Percentiles rank a stretch among this genome's conserved stretches.
Evolutionary conservation across 2,797 vertebrate genomes (phyloP).

Genomic region (Coregonus ussuriensis): DNA sequence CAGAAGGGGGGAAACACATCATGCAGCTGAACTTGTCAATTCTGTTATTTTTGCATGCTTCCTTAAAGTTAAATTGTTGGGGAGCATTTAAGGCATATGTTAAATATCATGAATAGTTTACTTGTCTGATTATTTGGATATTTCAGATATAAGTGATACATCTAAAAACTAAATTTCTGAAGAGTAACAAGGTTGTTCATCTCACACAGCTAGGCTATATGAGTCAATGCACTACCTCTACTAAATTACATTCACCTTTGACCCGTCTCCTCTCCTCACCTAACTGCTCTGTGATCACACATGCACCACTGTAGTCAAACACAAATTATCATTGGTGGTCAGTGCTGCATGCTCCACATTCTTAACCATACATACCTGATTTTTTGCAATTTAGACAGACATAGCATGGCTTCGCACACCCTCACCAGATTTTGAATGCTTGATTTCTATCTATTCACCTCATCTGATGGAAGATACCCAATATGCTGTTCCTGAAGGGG

Average conservation of each 20-base stretch:
- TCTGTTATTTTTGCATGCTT: conserved; percentile 55
- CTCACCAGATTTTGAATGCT: background rate
- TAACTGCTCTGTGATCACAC: background rate
- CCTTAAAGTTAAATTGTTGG: conserved; percentile 22
- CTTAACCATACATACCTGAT: background rate
- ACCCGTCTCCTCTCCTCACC: background rate
- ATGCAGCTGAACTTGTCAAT: conserved; percentile 77
- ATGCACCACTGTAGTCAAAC: background rate
- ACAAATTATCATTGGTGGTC: background rate
- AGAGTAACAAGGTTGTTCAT: too few relatives aligned
- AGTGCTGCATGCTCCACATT: background rate
- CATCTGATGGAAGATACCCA: background rate
- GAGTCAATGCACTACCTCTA: background rate
- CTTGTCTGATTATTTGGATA: background rate
- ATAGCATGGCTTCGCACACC: background rate
- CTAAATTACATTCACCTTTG: background rate
- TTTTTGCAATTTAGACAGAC: background rate
- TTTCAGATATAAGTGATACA: background rate
- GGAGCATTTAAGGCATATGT: background rate
- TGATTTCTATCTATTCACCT: background rate
- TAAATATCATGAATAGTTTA: background rate
- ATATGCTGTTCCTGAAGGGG: conserved; percentile 78
- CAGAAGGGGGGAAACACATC: conserved; percentile 80
- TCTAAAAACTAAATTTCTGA: background rate
- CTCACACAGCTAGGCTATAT: background rate